Conservation (phyloP, 2,113 vertebrate species). For the Lophotis ruficrista region DNA sequence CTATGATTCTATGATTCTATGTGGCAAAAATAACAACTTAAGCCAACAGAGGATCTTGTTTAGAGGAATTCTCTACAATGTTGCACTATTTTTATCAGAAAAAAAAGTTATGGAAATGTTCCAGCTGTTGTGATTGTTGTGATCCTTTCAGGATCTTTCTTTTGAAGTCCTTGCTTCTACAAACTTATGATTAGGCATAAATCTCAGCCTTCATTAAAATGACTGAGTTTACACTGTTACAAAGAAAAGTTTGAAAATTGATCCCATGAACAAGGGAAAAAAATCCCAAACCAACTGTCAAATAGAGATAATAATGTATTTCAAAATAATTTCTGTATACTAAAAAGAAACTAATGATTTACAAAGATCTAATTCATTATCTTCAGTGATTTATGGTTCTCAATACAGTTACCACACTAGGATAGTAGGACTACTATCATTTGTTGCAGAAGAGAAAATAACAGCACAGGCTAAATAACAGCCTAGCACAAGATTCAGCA, state of each 20-base stretch:
- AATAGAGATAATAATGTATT: not conserved
- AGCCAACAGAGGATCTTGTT: not conserved
- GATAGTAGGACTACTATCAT: not conserved
- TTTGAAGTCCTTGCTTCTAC: not conserved
- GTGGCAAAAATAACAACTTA: not conserved
- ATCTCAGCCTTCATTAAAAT: not conserved
- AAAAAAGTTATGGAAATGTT: not conserved
- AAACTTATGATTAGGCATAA: not conserved
- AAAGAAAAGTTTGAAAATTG: not conserved
- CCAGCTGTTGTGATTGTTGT: not conserved
- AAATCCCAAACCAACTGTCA: not conserved
- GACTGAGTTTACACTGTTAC: not conserved
- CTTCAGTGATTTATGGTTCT: not conserved
- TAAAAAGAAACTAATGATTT: not conserved
- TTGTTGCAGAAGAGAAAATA: not conserved
- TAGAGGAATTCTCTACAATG: not conserved
- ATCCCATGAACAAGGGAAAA: not conserved
- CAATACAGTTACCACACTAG: not conserved
- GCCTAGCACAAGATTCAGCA: not conserved
- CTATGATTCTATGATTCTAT: too few relatives aligned
- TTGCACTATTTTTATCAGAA: not conserved
- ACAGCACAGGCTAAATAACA: not conserved
- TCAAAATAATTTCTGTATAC: not conserved
- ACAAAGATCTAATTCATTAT: not conserved
- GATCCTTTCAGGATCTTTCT: fast-evolving